phyloP scores from a whole-genome alignment of 2,113 vertebrate genomes.

The Enhydra lutris region DNA sequence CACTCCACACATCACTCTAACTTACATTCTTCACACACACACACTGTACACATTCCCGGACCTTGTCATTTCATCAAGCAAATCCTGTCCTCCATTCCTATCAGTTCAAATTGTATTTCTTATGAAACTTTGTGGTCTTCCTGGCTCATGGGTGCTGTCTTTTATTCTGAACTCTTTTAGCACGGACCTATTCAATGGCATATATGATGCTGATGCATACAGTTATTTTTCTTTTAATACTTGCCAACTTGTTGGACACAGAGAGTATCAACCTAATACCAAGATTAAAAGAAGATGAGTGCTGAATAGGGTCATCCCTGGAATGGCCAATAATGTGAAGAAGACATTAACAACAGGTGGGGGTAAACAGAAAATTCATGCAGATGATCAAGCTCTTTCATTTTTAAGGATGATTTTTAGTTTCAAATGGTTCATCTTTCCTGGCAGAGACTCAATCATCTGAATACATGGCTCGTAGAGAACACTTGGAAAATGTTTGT shows the following conservation, averaged over 20 bases:
- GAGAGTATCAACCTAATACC: background rate
- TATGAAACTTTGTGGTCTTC: background rate
- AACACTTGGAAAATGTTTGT: background rate
- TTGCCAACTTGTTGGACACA: background rate
- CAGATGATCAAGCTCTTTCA: background rate
- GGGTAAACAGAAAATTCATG: background rate
- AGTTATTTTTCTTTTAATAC: background rate
- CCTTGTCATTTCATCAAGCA: background rate
- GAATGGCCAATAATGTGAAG: background rate
- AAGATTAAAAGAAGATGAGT: background rate
- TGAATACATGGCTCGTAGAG: background rate
- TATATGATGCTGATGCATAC: rapidly evolving
- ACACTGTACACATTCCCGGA: too few species aligned
- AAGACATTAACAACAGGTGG: background rate
- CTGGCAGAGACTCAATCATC: background rate
- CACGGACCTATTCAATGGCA: background rate
- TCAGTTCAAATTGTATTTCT: background rate
- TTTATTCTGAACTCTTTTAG: background rate
- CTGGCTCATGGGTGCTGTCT: background rate
- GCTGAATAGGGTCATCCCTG: background rate
- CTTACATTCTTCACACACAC: background rate
- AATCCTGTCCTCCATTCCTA: background rate
- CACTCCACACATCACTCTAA: too few species aligned
- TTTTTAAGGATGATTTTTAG: background rate
- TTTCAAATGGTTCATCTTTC: background rate